Evolutionary conservation across 2,888 invertebrate genomes (phyloP), one percentile per base, ranked within the genome.

Genomic region (Agelastica alni): DNA sequence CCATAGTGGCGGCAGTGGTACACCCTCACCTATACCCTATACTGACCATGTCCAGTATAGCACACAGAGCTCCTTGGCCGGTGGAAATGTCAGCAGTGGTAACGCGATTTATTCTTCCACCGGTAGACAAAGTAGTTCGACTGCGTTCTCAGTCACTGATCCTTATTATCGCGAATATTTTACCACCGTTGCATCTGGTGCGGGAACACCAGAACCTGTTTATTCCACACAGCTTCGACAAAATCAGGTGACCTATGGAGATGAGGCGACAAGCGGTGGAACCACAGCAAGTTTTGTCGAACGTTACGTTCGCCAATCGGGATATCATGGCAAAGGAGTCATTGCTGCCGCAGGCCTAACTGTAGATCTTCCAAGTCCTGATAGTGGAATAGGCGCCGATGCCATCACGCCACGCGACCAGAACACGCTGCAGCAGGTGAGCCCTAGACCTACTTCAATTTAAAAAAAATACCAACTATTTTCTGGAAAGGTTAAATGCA

Each of bases 351-450:
- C 87, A 61, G 92, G 91, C 34, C 85, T 94, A 66, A 93, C 93
- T 45, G 94, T 94, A 73, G 96, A 96, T 80, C 85, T 96, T 74
- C 95, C 96, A 18, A 94, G 94, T 68, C 94, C 95, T 18, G 96
- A 96, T 81, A 93, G 93, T 74, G 96, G 96, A 62, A 96, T 96
- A 73, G 96, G 96, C 61, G 91, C 93, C 30, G 93, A 94, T 74
- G 91, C 93, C 66, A 92, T 93, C 75, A 94, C 94, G 57, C 93
- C 94, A 61, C 82, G 92, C 71, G 92, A 92, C 79, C 92, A 93
- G 80, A 89, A 90, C 74, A 86, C 90, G 75, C 86, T 92, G 70
- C 92, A 91, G 81, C 92, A 91, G 90, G 92, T 92, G 81, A 82
- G 84, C 83, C 65, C 66, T 66, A 68, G 65, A 65, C 61, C 62